These are phyloP conservation scores for Meda fulgida DNA, from an alignment of 2,797 vertebrate species.

Conservation along the genomic window DNA sequence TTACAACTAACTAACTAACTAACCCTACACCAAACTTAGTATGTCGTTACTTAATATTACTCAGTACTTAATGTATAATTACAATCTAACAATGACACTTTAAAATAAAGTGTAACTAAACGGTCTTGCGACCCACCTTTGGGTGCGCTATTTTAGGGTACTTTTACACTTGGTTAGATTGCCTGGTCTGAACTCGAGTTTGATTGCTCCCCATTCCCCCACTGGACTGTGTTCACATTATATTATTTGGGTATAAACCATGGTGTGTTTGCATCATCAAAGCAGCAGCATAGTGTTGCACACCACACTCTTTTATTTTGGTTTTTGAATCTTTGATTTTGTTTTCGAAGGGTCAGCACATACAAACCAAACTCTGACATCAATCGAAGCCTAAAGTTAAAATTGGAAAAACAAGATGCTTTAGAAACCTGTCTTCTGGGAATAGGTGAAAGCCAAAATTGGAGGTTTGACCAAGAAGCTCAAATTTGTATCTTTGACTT, in stretches of 20 bases:
- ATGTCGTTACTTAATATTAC: too few relatives aligned
- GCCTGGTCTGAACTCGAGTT: neutral
- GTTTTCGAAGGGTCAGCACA: neutral
- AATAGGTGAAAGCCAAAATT: conserved; percentile 6
- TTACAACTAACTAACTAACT: too few relatives aligned
- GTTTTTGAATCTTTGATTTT: neutral
- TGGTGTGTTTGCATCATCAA: neutral
- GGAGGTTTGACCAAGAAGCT: conserved; percentile 2
- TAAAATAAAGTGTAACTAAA: too few relatives aligned
- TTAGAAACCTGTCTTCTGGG: neutral
- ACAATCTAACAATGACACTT: too few relatives aligned
- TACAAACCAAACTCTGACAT: neutral
- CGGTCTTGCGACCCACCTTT: neutral
- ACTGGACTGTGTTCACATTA: neutral
- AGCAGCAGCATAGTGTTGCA: neutral
- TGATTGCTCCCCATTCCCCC: neutral
- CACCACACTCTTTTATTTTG: neutral
- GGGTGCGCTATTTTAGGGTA: neutral
- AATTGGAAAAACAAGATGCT: conserved; percentile 2
- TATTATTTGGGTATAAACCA: neutral
- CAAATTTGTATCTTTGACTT: conserved; percentile 47
- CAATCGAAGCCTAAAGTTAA: neutral
- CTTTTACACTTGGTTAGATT: neutral
- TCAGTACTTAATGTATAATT: too few relatives aligned
- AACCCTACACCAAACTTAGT: too few relatives aligned